Base-by-base conservation (phyloP, 2,113 vertebrate species). In the Pitta sordida region DNA sequence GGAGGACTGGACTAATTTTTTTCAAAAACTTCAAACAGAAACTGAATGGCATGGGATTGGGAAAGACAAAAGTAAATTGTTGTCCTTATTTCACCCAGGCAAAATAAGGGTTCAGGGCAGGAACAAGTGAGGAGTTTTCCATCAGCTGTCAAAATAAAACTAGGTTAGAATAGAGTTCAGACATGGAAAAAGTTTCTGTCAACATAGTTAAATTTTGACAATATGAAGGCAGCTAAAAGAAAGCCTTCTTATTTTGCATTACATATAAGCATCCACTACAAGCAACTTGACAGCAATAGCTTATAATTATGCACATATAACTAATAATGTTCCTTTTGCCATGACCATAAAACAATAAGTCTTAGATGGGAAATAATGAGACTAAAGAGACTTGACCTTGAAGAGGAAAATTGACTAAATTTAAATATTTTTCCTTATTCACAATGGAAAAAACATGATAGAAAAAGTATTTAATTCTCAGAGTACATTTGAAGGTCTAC, bases 381-480 rank as follows among this genome's bases (percentile, higher is more conserved):
- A 86, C 55, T 68, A 91, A 94, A 71, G 48, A 89, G 46, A 64
- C 48, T 74, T 95, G 91, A 94, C 86, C 84, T 68, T 81, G 32
- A 91, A 88, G 56, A 92, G 93, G 94, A 96, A 94, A 94, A 93
- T 77, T 55, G 23, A 85, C 95, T 95, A 96, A 95, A 96, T 94
- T 94, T 96, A 96, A 85, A 59, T 87, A 74, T 85, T 86, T 94
- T 96, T 87, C 94, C 85, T 83, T 88, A 29, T 86, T 88, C 82
- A 95, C 71, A 95, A 62, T 83, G 94, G 94, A 90, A 96, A 96
- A 94, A 86, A 9, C 62, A 83, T 86, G 34, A 43, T 63, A 85
- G 49, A 82, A 75, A 69, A 90, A 88, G 9, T 56, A 96, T 89
- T 82, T 93, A 37, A 95, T 94, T 90, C 77, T 77, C 93, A 93